Conservation (phyloP, 2,797 vertebrate genomes). For the Spea hammondii region DNA sequence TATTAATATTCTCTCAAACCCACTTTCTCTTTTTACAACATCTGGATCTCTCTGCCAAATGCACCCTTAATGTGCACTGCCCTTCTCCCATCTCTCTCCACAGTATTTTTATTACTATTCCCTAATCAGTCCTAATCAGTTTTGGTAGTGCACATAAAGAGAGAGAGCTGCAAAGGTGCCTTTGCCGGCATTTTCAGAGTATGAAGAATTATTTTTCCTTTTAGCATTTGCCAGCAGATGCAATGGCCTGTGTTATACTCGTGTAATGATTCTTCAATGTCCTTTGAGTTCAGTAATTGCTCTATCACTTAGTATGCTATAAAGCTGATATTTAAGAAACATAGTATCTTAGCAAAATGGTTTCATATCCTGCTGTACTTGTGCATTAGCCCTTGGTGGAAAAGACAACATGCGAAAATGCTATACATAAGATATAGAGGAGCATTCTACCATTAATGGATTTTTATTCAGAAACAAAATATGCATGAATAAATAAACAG, state of each 20-base stretch:
- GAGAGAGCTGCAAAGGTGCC: background rate
- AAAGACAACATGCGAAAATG: no score
- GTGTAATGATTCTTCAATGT: background rate
- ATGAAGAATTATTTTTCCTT: background rate
- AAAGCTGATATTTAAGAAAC: constrained; percentile 6
- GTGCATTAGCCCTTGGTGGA: background rate
- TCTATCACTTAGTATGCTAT: background rate
- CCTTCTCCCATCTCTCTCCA: no score
- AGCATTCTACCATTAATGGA: no score
- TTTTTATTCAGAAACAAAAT: no score
- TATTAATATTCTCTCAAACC: no score
- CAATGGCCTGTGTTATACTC: constrained; percentile 1
- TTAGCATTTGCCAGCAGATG: constrained; percentile 6
- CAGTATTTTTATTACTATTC: background rate
- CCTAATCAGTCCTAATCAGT: background rate
- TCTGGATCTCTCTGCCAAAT: no score
- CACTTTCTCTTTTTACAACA: no score
- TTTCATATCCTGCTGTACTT: background rate
- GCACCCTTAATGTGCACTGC: no score
- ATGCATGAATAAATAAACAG: no score
- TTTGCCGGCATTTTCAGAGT: background rate
- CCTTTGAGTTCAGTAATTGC: constrained; percentile 8
- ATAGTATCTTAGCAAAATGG: background rate
- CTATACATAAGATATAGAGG: no score
- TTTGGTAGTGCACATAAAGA: background rate